Evolutionary conservation across 2,888 invertebrate species (phyloP).

Genomic region (Drosophila diplacantha): DNA sequence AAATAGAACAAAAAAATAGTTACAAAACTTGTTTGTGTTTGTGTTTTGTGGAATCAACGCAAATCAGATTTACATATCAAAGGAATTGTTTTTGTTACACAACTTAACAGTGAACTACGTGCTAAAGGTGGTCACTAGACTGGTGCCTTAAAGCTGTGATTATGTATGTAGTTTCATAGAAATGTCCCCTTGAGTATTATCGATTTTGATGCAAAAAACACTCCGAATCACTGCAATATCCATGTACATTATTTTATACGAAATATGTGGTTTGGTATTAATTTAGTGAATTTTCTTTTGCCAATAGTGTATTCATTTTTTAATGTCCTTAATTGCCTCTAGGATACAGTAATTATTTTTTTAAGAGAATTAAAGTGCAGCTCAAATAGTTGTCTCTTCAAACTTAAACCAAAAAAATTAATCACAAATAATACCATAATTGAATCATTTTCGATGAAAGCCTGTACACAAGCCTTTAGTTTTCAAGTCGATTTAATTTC

Average conservation of each 20-base stretch:
- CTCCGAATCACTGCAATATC: neutral
- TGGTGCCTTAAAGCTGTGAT: conserved; percentile 41
- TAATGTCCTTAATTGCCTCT: neutral
- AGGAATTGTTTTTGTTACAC: conserved; percentile 50
- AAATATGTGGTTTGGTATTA: neutral
- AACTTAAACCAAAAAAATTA: neutral
- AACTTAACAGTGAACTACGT: conserved; percentile 38
- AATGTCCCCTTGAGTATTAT: conserved; percentile 28
- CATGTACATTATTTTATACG: neutral
- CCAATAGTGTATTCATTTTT: neutral
- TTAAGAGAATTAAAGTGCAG: neutral
- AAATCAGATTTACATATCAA: conserved; percentile 64
- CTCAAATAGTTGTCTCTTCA: neutral
- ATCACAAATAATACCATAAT: conserved; percentile 2
- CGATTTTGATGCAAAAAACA: conserved; percentile 19
- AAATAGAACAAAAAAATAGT: conserved; percentile 10
- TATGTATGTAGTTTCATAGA: conserved; percentile 12
- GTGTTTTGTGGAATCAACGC: conserved; percentile 53
- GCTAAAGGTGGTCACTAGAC: conserved; percentile 31
- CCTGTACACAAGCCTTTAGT: neutral
- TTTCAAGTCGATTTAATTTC: conserved; percentile 1
- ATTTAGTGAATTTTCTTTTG: neutral
- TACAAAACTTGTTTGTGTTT: conserved; percentile 34
- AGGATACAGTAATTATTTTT: neutral
- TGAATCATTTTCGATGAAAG: neutral